Percentiles rank a stretch among this genome's conserved stretches.
These are phyloP conservation scores for Pinna nobilis DNA, from an alignment of 1,140 invertebrate genomes.

Conservation along the genomic window DNA sequence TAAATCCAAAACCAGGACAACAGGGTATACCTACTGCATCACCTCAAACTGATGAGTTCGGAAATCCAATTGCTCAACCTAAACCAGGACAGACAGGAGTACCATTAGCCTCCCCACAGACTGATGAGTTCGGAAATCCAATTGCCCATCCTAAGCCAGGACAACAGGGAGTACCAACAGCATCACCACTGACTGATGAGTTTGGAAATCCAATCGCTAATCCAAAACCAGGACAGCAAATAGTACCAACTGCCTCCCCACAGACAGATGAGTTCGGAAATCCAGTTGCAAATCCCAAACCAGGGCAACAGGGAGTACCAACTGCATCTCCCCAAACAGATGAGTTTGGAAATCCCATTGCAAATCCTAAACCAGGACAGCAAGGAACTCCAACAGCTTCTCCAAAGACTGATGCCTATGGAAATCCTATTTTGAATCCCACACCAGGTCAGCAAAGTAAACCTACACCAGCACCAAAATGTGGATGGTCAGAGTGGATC, in stretches of 20 bases:
- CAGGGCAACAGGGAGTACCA: slow-evolving; percentile 14
- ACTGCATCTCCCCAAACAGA: slow-evolving; percentile 19
- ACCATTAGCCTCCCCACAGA: slow-evolving; percentile 14
- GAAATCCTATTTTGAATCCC: slow-evolving; percentile 21
- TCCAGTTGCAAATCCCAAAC: slow-evolving; percentile 12
- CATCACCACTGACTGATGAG: slow-evolving; percentile 26
- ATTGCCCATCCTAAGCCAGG: neutral
- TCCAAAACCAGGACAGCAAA: slow-evolving; percentile 7
- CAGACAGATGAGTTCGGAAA: slow-evolving; percentile 7
- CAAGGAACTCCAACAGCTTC: slow-evolving; percentile 4
- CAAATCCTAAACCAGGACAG: neutral
- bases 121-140: neutral
- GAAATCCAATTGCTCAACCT: slow-evolving; percentile 7
- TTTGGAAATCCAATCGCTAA: slow-evolving; percentile 24
- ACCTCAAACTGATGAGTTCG: slow-evolving; percentile 20
- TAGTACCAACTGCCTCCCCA: slow-evolving; percentile 23
- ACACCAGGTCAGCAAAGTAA: slow-evolving; percentile 2
- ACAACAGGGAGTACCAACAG: slow-evolving; percentile 11
- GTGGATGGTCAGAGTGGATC: slow-evolving; percentile 59
- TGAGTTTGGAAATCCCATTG: slow-evolving; percentile 1
- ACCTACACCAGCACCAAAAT: slow-evolving; percentile 29
- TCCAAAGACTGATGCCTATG: slow-evolving; percentile 12
- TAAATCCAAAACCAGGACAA: neutral
- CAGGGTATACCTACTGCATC: slow-evolving; percentile 11
- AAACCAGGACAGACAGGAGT: neutral